Evolutionary conservation across 2,113 vertebrate genomes (phyloP).

Genomic region (Pica pica): DNA sequence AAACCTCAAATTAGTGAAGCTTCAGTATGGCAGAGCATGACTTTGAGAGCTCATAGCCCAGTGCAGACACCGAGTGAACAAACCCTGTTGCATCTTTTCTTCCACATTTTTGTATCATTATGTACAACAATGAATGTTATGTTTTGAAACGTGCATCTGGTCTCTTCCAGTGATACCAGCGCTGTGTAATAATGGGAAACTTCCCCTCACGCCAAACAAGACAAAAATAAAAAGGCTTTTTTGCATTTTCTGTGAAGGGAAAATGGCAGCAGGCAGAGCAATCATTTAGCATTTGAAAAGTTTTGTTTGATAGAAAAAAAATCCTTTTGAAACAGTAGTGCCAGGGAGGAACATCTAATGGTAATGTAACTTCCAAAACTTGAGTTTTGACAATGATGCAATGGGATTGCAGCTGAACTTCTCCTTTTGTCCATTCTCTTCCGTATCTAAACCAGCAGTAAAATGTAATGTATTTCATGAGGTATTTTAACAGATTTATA

Average conservation of each 20-base stretch:
- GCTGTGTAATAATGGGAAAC: neutral
- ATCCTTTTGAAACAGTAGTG: neutral
- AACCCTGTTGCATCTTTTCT: neutral
- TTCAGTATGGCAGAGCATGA: neutral
- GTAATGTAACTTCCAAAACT: neutral
- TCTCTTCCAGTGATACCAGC: neutral
- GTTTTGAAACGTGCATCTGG: neutral
- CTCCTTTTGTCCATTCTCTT: neutral
- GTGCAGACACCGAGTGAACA: neutral
- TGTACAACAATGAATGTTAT: neutral
- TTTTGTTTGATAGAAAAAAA: neutral
- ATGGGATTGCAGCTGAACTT: neutral
- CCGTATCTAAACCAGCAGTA: neutral
- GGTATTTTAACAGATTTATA: neutral
- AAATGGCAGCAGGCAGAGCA: neutral
- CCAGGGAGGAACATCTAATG: neutral
- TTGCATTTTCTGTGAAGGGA: neutral
- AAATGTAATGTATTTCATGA: neutral
- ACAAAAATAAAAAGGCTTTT: neutral
- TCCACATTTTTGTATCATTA: neutral
- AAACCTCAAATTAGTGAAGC: slow-evolving; percentile 33
- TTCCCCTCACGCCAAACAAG: neutral
- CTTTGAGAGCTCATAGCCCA: neutral
- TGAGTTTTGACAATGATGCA: neutral
- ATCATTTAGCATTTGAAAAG: neutral